Conservation (phyloP, 2,797 vertebrate species). For the Columba guinea region DNA sequence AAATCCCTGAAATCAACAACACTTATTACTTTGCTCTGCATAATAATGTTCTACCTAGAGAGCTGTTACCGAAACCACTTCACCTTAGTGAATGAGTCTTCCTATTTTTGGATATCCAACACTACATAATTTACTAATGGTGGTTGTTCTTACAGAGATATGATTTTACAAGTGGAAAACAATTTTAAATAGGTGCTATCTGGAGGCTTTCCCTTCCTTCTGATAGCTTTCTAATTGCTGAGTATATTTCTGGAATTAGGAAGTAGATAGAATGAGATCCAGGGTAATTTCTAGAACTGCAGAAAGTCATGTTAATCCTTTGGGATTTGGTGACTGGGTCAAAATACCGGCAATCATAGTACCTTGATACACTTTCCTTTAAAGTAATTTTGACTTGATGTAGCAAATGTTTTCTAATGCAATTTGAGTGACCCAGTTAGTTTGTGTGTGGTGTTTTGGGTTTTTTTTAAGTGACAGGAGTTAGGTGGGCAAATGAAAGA, state of each 20-base stretch:
- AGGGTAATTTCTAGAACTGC: not conserved
- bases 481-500: conserved; percentile 18
- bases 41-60: not conserved
- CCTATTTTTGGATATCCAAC: not conserved
- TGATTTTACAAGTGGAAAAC: not conserved
- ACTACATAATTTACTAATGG: not conserved
- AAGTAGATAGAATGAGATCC: not conserved
- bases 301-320: not conserved
- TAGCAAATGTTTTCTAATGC: conserved; percentile 34
- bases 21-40: not conserved
- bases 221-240: not conserved
- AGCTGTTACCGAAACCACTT: not conserved
- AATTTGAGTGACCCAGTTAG: conserved; percentile 38
- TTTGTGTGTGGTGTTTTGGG: not conserved
- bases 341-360: not conserved
- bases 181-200: not conserved
- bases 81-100: not conserved
- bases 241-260: not conserved
- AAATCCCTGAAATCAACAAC: not conserved
- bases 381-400: not conserved
- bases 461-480: not conserved
- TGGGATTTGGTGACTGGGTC: not conserved
- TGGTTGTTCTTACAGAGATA: not conserved
- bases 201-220: not conserved
- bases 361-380: not conserved